phyloP scores from a whole-genome alignment of 2,888 invertebrate species.

The Abscondita cerata region DNA sequence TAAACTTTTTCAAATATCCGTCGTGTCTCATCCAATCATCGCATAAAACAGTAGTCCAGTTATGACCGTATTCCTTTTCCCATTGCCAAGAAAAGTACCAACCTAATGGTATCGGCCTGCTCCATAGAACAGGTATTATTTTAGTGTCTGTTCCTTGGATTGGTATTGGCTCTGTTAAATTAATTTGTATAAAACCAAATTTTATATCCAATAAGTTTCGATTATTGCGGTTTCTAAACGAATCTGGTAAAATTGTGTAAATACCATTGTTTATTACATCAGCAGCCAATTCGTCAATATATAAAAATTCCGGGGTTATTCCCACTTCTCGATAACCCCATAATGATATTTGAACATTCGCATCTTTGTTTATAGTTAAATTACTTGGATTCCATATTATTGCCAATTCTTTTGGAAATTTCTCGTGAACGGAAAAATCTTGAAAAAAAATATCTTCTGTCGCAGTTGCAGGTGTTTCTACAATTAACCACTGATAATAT shows the following conservation, averaged over 20 bases:
- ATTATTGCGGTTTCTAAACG: constrained; percentile 75
- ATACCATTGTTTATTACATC: constrained; percentile 64
- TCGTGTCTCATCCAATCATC: constrained; percentile 90
- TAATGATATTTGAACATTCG: constrained; percentile 79
- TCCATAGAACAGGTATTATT: constrained; percentile 75
- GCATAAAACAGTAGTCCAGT: constrained; percentile 86
- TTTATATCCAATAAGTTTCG: constrained; percentile 74
- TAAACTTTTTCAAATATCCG: constrained; percentile 83
- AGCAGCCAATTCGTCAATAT: constrained; percentile 77
- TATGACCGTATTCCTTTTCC: constrained; percentile 77
- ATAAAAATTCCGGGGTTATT: constrained; percentile 80
- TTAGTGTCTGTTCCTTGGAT: constrained; percentile 55
- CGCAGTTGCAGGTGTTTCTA: constrained; percentile 89
- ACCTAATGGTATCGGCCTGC: constrained; percentile 86
- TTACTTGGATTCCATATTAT: constrained; percentile 87
- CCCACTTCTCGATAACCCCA: constrained; percentile 91
- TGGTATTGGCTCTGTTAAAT: constrained; percentile 75
- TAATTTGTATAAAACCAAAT: constrained; percentile 88
- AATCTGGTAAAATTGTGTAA: constrained; percentile 76
- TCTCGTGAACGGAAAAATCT: constrained; percentile 74
- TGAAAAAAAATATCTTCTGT: constrained; percentile 85
- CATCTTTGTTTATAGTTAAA: constrained; percentile 80
- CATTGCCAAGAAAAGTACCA: constrained; percentile 95
- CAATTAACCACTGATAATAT: too few species aligned
- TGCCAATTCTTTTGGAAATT: constrained; percentile 74